A percentile compares a stretch with the other conserved stretches of the same genome.
These are phyloP conservation scores for Lasius platythorax DNA, from an alignment of 2,888 invertebrate genomes.

Conservation along the genomic window DNA sequence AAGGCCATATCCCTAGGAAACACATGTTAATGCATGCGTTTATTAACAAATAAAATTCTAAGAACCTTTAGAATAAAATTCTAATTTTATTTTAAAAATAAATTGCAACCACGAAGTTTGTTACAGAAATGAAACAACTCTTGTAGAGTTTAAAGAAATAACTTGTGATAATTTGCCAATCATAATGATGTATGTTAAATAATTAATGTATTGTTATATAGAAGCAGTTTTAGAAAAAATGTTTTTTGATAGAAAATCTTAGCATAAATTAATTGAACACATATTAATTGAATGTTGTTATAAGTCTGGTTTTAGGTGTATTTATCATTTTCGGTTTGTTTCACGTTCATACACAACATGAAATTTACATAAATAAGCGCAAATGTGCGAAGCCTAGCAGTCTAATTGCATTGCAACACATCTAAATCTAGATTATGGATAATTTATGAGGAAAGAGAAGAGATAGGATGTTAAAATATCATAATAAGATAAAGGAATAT, in stretches of 20 bases:
- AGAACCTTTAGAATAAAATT: background rate
- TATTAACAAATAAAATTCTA: background rate
- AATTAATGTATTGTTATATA: background rate
- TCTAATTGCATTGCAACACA: background rate
- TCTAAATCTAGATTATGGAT: background rate
- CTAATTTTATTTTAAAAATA: too few relatives aligned
- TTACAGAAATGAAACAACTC: background rate
- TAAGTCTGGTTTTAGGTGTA: background rate
- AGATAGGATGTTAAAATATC: background rate
- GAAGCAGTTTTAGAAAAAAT: background rate
- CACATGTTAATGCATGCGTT: background rate
- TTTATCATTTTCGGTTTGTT: background rate
- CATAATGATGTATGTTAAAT: background rate
- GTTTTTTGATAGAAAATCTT: background rate
- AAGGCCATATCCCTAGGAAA: background rate
- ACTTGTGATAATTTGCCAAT: background rate
- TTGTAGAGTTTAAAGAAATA: background rate
- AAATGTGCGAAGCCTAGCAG: background rate
- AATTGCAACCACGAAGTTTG: background rate
- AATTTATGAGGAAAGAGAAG: background rate
- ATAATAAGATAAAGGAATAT: background rate
- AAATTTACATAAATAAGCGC: background rate
- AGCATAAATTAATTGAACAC: background rate
- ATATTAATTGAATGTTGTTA: background rate
- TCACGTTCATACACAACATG: background rate